Evolutionary conservation across 2,888 invertebrate species (phyloP), one percentile per base, ranked within the genome.

Genomic region (Ophion slaviceki): DNA sequence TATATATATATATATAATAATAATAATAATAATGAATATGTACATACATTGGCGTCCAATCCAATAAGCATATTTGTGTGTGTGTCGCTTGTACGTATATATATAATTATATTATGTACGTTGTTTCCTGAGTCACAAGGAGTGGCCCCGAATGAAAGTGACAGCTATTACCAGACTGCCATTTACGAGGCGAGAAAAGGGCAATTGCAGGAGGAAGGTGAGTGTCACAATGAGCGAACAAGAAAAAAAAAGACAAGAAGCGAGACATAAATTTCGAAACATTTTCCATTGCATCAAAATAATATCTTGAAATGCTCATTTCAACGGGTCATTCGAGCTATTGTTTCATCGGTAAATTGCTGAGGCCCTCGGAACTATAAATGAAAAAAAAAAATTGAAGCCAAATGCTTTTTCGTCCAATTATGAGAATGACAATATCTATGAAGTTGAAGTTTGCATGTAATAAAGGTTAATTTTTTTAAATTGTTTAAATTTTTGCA

Each of bases 131-230:
- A 81, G 40, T 66, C 61, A 24, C 67, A 72, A 77, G 82, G 82
- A 85, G 82, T 80, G 80, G 82, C 82, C 47, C 28, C 81, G 66
- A 85, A 80, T 62, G 82, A 80, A 76, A 85, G 82, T 72, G 85
- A 76, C 80, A 77, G 85, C 67, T 72, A 80, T 82, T 76, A 67
- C 66, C 59, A 36, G 47, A 82, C 71, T 62, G 67, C 57, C n/a
- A 61, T 61, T 24, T 61, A 61, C 61, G 14, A 71, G 14, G n/a
- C 79, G 70, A 82, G 79, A 71, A 76, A 84, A 84, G 75, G 75
- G 57, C 80, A 64, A 66, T 61, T 36, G 79, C 11, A 24, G 11
- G 6, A 66, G 59, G 32, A 76, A 66, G 67, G 67, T 20, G 72
- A 66, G 70, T 64, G 57, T 59, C 57, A 80, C 75, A 82, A 85